Evolutionary conservation across 2,113 vertebrate species (phyloP).

Genomic region (Bolborhynchus lineola): DNA sequence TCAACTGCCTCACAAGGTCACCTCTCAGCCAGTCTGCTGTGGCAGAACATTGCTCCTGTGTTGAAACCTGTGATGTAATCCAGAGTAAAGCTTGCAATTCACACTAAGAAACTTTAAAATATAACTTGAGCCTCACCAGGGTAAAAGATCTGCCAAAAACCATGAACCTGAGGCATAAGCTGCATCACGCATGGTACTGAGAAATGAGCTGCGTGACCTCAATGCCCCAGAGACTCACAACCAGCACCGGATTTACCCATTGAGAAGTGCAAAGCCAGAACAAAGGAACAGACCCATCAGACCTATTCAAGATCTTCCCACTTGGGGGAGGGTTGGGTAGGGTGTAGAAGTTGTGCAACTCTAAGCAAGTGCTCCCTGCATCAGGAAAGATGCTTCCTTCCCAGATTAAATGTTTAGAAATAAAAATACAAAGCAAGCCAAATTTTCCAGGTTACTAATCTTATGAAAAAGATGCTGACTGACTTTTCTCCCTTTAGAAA

Average conservation of each 20-base stretch:
- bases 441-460: background rate
- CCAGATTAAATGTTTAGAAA: background rate
- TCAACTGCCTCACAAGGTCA: background rate
- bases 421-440: background rate
- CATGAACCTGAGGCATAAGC: background rate
- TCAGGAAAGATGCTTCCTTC: background rate
- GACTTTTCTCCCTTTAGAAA: background rate
- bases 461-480: background rate
- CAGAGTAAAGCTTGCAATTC: background rate
- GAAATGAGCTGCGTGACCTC: background rate
- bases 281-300: background rate
- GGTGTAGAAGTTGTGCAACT: background rate
- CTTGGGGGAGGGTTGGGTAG: background rate
- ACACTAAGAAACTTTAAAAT: background rate
- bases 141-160: background rate
- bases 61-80: background rate
- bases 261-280: background rate
- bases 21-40: background rate
- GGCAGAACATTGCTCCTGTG: background rate
- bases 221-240: background rate
- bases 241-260: background rate
- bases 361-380: background rate
- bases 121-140: background rate
- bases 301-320: background rate
- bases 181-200: accelerated